A percentile compares a stretch with the other conserved stretches of the same genome.
Evolutionary conservation across 37 sponge, comb jelly and placozoan species (phyloP).

Genomic region (Crambe crambe): DNA sequence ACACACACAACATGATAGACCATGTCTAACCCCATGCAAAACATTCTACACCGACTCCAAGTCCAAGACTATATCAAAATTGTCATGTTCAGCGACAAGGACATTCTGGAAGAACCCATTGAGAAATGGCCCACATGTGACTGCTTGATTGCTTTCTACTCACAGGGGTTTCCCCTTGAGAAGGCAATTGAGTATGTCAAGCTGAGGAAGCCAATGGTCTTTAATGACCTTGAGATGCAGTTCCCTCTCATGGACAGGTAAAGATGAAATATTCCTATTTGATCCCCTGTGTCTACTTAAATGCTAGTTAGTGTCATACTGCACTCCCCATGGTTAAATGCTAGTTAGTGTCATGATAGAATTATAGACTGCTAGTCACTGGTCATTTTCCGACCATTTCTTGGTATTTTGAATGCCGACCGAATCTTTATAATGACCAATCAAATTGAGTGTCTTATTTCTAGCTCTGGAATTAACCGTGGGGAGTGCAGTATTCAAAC

Average conservation of each 20-base stretch:
- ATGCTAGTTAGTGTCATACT: too few species aligned
- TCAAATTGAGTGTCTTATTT: too few species aligned
- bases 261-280: background rate
- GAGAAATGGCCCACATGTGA: constrained; percentile 90
- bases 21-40: constrained; percentile 80
- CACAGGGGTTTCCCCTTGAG: constrained; percentile 75
- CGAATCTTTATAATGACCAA: too few species aligned
- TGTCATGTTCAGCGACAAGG: constrained; percentile 75
- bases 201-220: constrained; percentile 73
- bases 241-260: constrained; percentile 82
- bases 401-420: too few species aligned
- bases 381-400: too few species aligned
- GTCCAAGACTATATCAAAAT: constrained; percentile 61
- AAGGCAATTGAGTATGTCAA: constrained; percentile 93
- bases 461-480: too few species aligned
- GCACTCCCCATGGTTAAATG: too few species aligned
- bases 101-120: constrained; percentile 72
- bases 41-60: constrained; percentile 69
- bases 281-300: too few species aligned
- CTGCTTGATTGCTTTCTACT: constrained; percentile 88
- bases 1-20: constrained; percentile 32
- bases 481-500: too few species aligned
- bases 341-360: too few species aligned
- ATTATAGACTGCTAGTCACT: too few species aligned
- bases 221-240: constrained; percentile 92